phyloP scores from a whole-genome alignment of 2,113 vertebrate species.

The Ciconia maguari region DNA sequence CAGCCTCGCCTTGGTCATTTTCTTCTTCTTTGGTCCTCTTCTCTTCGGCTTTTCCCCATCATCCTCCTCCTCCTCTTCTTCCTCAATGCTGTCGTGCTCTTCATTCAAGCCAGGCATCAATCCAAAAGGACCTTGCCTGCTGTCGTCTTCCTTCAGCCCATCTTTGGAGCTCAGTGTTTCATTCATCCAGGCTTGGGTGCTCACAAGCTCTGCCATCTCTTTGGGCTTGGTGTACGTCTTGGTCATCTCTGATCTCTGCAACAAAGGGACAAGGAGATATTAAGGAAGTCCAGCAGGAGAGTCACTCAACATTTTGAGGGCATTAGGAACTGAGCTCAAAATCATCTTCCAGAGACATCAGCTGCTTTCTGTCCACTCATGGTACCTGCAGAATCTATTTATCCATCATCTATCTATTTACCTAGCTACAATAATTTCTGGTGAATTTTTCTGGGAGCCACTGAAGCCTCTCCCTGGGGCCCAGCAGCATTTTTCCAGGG shows the following conservation, averaged over 20 bases:
- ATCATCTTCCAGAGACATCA: rapidly evolving
- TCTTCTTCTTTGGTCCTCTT: slow-evolving; percentile 97
- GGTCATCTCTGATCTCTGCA: slow-evolving; percentile 83
- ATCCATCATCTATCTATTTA: background rate
- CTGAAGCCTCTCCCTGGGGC: background rate
- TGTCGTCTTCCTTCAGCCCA: slow-evolving; percentile 78
- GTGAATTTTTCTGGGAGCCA: rapidly evolving
- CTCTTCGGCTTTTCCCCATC: slow-evolving; percentile 85
- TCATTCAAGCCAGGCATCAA: slow-evolving; percentile 76
- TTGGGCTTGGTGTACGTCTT: slow-evolving; percentile 77
- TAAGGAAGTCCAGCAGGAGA: rapidly evolving
- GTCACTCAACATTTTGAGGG: rapidly evolving
- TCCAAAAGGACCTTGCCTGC: slow-evolving; percentile 68
- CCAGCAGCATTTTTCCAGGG: background rate
- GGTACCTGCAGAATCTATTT: background rate
- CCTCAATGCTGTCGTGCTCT: slow-evolving; percentile 77
- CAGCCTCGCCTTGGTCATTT: slow-evolving; percentile 94
- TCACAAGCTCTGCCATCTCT: slow-evolving; percentile 83
- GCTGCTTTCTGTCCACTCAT: rapidly evolving
- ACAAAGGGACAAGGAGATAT: background rate
- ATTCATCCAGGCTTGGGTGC: slow-evolving; percentile 82
- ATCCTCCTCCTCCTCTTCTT: slow-evolving; percentile 78
- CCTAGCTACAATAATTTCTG: rapidly evolving
- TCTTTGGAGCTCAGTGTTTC: slow-evolving; percentile 79
- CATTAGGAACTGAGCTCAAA: background rate